phyloP scores from a whole-genome alignment of 2,888 invertebrate genomes.

The Hirtodrosophila trivittata region DNA sequence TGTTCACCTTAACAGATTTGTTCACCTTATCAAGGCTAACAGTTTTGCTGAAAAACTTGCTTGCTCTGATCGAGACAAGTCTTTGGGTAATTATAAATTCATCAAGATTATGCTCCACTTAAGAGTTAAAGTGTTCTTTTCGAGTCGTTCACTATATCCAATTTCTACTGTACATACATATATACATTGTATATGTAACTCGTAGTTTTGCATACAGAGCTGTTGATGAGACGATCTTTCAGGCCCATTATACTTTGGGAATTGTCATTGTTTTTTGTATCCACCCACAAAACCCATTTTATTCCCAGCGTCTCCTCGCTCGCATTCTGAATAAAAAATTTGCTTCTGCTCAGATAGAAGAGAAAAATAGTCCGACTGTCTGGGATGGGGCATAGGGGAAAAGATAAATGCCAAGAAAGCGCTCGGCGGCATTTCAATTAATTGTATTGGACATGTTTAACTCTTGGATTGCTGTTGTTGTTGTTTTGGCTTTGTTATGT shows the following conservation, averaged over 20 bases:
- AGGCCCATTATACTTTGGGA: too few species aligned
- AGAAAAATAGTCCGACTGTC: constrained; percentile 1
- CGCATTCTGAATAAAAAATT: constrained; percentile 57
- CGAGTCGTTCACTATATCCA: too few species aligned
- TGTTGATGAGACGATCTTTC: constrained; percentile 7
- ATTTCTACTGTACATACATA: too few species aligned
- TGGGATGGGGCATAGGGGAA: neutral
- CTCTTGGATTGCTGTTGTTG: constrained; percentile 14
- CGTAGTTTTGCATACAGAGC: constrained; percentile 14
- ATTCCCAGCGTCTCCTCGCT: constrained; percentile 21
- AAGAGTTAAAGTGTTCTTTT: too few species aligned
- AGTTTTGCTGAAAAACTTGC: too few species aligned
- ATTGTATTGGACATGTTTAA: constrained; percentile 30
- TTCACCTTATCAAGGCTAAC: too few species aligned
- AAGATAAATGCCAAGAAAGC: constrained; percentile 47
- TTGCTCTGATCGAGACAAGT: too few species aligned
- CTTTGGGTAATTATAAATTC: too few species aligned
- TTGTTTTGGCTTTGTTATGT: constrained; percentile 2
- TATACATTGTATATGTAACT: neutral
- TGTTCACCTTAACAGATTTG: too few species aligned
- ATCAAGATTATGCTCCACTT: too few species aligned
- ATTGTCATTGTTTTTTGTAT: too few species aligned
- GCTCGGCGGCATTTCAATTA: constrained; percentile 59
- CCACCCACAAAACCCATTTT: constrained; percentile 36
- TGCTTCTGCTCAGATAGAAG: constrained; percentile 2